phyloP scores from a whole-genome alignment of 2,888 invertebrate genomes.

The Suillia variegata region DNA sequence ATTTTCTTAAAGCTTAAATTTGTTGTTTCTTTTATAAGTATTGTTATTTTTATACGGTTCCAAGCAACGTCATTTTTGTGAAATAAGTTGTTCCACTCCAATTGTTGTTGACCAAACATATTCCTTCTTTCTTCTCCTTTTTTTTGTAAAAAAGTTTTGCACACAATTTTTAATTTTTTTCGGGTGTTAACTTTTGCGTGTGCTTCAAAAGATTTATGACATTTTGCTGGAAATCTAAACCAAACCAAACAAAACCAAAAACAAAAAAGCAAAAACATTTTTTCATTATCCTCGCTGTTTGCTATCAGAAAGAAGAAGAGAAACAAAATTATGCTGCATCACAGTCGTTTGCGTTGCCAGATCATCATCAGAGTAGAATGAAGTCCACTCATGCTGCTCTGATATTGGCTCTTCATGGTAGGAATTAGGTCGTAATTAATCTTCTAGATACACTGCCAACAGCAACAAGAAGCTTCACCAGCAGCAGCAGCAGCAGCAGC shows the following conservation, averaged over 20 bases:
- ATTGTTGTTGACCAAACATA: too few species aligned
- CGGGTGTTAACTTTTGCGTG: too few species aligned
- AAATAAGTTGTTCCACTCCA: too few species aligned
- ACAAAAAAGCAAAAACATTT: slow-evolving; percentile 9
- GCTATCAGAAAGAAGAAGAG: not conserved
- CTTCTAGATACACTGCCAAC: slow-evolving; percentile 27
- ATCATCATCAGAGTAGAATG: not conserved
- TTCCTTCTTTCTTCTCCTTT: too few species aligned
- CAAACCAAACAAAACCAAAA: slow-evolving; percentile 11
- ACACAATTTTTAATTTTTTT: too few species aligned
- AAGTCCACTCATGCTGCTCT: not conserved
- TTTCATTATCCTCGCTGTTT: not conserved
- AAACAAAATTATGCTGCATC: slow-evolving; percentile 28
- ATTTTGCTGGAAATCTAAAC: slow-evolving; percentile 13
- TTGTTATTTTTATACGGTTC: too few species aligned
- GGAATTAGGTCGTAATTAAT: slow-evolving; percentile 46
- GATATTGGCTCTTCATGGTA: slow-evolving; percentile 8
- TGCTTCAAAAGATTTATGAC: slow-evolving; percentile 40
- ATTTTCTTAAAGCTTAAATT: too few species aligned
- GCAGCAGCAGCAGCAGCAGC: too few species aligned
- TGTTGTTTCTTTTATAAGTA: too few species aligned
- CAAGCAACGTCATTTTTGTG: too few species aligned
- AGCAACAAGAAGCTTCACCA: slow-evolving; percentile 10
- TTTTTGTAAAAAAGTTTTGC: too few species aligned
- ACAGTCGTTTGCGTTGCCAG: not conserved